A percentile compares a stretch with the other conserved stretches of the same genome.
Conservation (phyloP, 2,888 invertebrate genomes). For the Leptinotarsa haldemani region DNA sequence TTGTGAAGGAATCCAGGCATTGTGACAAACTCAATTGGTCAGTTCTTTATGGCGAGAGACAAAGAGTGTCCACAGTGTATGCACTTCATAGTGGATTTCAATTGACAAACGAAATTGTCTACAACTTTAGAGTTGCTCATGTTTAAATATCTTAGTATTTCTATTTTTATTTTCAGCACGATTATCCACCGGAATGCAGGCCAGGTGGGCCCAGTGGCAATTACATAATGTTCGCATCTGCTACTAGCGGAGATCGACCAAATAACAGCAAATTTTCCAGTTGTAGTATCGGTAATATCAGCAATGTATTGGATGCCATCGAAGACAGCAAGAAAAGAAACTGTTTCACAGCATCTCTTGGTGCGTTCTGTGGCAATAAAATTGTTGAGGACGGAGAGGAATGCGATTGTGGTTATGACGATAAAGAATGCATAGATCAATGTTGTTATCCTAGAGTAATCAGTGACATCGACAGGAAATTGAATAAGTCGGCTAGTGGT, state of each 20-base stretch:
- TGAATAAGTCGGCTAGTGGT: slow-evolving; percentile 79
- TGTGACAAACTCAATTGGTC: no score
- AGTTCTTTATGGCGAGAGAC: no score
- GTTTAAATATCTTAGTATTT: no score
- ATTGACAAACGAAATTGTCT: no score
- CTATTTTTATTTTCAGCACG: slow-evolving; percentile 77
- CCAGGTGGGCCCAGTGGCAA: slow-evolving; percentile 94
- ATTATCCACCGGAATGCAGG: slow-evolving; percentile 90
- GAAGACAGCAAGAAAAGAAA: slow-evolving; percentile 85
- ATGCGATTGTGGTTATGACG: slow-evolving; percentile 96
- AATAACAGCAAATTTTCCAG: slow-evolving; percentile 98
- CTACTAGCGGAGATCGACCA: slow-evolving; percentile 96
- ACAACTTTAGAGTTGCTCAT: no score
- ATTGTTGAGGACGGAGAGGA: slow-evolving; percentile 98
- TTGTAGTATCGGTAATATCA: slow-evolving; percentile 95
- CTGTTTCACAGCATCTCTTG: slow-evolving; percentile 81
- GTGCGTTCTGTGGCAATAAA: slow-evolving; percentile 99
- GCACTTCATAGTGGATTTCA: no score
- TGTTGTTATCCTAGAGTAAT: slow-evolving; percentile 94
- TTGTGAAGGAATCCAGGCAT: no score
- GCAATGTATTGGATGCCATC: slow-evolving; percentile 92
- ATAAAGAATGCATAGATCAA: slow-evolving; percentile 84
- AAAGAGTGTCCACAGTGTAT: no score
- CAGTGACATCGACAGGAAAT: slow-evolving; percentile 75
- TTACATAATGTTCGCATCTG: slow-evolving; percentile 99